Evolutionary conservation across 2,888 invertebrate genomes (phyloP).

Genomic region (Rotaria macrura): DNA sequence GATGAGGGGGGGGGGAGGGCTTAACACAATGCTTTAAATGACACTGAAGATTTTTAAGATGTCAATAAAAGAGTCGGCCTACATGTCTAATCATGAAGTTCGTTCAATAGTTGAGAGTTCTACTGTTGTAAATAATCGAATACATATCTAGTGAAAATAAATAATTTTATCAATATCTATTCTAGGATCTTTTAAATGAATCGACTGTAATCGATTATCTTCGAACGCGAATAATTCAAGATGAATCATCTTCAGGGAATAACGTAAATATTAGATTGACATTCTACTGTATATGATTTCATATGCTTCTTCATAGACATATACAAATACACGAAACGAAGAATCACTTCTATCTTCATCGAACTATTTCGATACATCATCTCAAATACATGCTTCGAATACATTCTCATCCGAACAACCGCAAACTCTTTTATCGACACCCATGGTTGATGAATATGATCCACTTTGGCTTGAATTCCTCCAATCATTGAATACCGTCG

Average conservation of each 20-base stretch:
- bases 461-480: constrained; percentile 10
- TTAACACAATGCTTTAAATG: too few species aligned
- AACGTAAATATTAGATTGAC: not conserved
- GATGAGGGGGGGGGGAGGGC: too few species aligned
- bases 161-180: not conserved
- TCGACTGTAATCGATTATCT: not conserved
- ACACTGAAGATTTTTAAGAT: too few species aligned
- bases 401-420: not conserved
- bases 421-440: not conserved
- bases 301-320: not conserved
- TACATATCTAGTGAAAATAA: too few species aligned
- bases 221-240: not conserved
- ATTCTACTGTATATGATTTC: not conserved
- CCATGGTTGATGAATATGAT: not conserved
- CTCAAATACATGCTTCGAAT: not conserved
- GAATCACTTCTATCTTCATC: not conserved
- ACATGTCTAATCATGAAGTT: too few species aligned
- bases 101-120: too few species aligned
- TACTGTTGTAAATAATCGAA: too few species aligned
- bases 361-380: not conserved
- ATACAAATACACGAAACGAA: not conserved
- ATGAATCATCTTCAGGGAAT: not conserved
- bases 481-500: not conserved
- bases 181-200: not conserved
- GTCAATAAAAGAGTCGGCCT: too few species aligned